Evolutionary conservation across 2,113 vertebrate species (phyloP).

Genomic region (Coptodon bakossiorum): DNA sequence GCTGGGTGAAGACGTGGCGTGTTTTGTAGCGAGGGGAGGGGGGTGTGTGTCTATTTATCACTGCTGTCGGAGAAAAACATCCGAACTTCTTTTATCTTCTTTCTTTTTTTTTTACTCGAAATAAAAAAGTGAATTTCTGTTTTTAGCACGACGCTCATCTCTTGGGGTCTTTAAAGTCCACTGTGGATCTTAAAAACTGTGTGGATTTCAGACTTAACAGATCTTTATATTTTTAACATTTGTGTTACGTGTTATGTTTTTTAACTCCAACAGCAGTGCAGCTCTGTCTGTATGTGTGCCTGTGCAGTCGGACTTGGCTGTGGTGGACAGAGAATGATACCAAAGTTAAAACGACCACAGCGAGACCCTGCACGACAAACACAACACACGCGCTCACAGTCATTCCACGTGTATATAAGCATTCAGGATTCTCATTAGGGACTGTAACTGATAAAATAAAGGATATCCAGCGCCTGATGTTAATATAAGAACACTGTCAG

Average conservation of each 20-base stretch:
- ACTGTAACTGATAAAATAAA: conserved; percentile 38
- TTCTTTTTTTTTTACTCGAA: neutral
- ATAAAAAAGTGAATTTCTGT: neutral
- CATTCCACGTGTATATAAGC: conserved; percentile 61
- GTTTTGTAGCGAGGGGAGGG: neutral
- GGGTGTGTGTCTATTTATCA: conserved; percentile 9
- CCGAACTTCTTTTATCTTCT: neutral
- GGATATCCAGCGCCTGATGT: conserved; percentile 31
- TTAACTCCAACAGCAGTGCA: conserved; percentile 14
- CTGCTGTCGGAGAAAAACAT: conserved; percentile 14
- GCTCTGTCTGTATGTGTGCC: conserved; percentile 42
- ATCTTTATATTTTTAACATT: conserved; percentile 6
- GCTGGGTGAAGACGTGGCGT: neutral
- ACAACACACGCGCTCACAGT: conserved; percentile 40
- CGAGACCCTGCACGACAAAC: conserved; percentile 26
- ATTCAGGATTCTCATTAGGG: conserved; percentile 52
- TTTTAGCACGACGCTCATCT: neutral
- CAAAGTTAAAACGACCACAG: conserved; percentile 64
- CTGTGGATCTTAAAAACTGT: neutral
- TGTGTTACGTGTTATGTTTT: neutral
- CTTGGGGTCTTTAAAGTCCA: neutral
- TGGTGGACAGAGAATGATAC: conserved; percentile 65
- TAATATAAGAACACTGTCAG: conserved; percentile 37
- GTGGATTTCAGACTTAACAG: neutral
- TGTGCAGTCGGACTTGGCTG: conserved; percentile 36